A percentile compares a stretch with the other conserved stretches of the same genome.
Conservation (phyloP, 2,888 invertebrate species). For the Spodoptera exigua region DNA sequence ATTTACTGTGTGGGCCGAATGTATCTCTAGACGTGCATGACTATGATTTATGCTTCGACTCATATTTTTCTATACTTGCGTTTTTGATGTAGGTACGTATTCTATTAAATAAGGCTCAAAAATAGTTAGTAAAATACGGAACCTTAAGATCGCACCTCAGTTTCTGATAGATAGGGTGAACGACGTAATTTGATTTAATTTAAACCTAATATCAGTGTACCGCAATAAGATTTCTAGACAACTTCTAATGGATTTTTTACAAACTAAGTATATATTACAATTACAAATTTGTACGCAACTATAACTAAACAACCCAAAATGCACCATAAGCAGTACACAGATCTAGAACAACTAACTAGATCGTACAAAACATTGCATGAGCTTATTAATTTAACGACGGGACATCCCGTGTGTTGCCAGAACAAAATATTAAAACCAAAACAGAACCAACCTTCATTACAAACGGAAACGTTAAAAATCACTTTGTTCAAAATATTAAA, state of each 20-base stretch:
- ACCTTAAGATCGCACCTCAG: too few species aligned
- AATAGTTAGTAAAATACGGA: too few species aligned
- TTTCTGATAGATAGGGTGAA: too few species aligned
- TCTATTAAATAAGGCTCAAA: too few species aligned
- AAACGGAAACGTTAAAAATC: constrained; percentile 36
- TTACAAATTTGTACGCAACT: too few species aligned
- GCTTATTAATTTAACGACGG: constrained; percentile 29
- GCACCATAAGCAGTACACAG: constrained; percentile 5
- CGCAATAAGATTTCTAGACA: too few species aligned
- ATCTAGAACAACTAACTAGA: constrained; percentile 22
- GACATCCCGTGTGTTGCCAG: constrained; percentile 37
- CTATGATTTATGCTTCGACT: not conserved
- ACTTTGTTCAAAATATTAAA: constrained; percentile 6
- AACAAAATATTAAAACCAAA: constrained; percentile 21
- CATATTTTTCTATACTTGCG: too few species aligned
- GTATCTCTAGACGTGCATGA: not conserved
- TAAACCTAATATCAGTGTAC: too few species aligned
- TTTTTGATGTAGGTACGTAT: too few species aligned
- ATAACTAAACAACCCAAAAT: not conserved
- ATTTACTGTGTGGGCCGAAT: constrained; percentile 27
- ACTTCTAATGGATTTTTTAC: too few species aligned
- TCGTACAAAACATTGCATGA: constrained; percentile 29
- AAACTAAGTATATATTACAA: too few species aligned
- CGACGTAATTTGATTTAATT: too few species aligned
- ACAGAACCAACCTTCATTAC: constrained; percentile 23